These are phyloP conservation scores for Cantharis nigra DNA, from an alignment of 2,888 invertebrate genomes.

Conservation along the genomic window DNA sequence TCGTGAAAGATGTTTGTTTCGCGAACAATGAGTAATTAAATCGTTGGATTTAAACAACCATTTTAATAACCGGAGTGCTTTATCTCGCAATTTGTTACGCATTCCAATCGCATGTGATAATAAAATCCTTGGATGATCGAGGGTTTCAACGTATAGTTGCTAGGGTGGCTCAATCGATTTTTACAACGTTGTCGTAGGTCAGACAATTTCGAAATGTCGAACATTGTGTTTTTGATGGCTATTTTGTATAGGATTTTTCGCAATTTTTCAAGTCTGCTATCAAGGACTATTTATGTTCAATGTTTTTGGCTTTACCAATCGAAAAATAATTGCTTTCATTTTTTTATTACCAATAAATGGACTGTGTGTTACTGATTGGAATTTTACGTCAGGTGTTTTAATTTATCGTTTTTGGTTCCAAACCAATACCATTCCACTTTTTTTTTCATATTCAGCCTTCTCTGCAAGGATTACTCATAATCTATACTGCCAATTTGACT, in stretches of 20 bases:
- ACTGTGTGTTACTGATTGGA: background rate
- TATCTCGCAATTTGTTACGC: slow-evolving; percentile 21
- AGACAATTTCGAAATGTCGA: background rate
- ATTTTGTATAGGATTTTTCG: background rate
- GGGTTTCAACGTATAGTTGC: slow-evolving; percentile 4
- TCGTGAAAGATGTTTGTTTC: slow-evolving; percentile 17
- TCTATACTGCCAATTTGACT: background rate
- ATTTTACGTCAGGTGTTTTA: background rate
- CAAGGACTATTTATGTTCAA: background rate
- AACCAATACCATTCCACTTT: no score
- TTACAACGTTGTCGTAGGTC: slow-evolving; percentile 11
- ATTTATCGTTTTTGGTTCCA: background rate
- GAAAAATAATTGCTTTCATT: background rate
- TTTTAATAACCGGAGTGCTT: slow-evolving; percentile 16
- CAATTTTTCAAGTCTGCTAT: background rate
- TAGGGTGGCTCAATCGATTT: slow-evolving; percentile 13
- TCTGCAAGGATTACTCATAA: background rate
- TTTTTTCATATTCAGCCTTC: no score
- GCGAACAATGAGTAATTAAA: slow-evolving; percentile 26
- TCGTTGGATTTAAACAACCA: slow-evolving; percentile 15
- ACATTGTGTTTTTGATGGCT: background rate
- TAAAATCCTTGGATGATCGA: slow-evolving; percentile 7
- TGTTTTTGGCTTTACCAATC: background rate
- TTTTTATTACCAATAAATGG: background rate
- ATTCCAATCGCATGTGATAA: slow-evolving; percentile 17